These are phyloP conservation scores for Yponomeuta cagnagella DNA, from an alignment of 2,888 invertebrate genomes.

Conservation along the genomic window DNA sequence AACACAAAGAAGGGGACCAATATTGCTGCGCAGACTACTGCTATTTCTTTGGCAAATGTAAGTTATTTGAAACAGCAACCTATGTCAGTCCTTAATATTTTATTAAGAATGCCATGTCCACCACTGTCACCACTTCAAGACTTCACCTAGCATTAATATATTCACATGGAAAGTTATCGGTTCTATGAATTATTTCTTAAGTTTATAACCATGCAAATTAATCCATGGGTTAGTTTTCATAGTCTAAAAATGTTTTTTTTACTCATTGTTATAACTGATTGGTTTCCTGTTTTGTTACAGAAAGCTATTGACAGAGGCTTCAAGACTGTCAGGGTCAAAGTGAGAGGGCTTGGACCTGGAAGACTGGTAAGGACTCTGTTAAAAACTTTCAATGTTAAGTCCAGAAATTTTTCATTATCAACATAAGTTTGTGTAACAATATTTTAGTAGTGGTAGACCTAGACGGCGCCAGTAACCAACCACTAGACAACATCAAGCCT, in stretches of 20 bases:
- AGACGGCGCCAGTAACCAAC: too few relatives aligned
- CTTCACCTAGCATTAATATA: too few relatives aligned
- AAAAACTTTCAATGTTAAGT: neutral
- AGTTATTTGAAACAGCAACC: slow-evolving; percentile 46
- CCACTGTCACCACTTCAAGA: too few relatives aligned
- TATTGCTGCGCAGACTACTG: slow-evolving; percentile 96
- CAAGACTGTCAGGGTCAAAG: slow-evolving; percentile 83
- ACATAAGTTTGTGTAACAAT: too few relatives aligned
- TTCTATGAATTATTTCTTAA: too few relatives aligned
- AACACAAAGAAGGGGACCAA: slow-evolving; percentile 97
- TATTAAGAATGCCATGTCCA: neutral
- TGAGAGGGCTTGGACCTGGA: slow-evolving; percentile 92
- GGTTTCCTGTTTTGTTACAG: slow-evolving; percentile 59
- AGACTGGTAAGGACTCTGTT: slow-evolving; percentile 81
- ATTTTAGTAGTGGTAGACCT: too few relatives aligned
- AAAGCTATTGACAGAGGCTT: slow-evolving; percentile 83
- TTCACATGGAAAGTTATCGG: too few relatives aligned
- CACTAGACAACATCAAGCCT: too few relatives aligned
- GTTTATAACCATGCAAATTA: too few relatives aligned
- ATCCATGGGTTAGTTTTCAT: neutral
- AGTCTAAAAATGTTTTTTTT: neutral
- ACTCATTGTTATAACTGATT: neutral
- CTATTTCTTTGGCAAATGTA: slow-evolving; percentile 85
- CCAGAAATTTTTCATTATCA: neutral
- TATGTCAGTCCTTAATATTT: neutral